Evolutionary conservation across 1,140 invertebrate species (phyloP).

Genomic region (Philaenus spumarius): DNA sequence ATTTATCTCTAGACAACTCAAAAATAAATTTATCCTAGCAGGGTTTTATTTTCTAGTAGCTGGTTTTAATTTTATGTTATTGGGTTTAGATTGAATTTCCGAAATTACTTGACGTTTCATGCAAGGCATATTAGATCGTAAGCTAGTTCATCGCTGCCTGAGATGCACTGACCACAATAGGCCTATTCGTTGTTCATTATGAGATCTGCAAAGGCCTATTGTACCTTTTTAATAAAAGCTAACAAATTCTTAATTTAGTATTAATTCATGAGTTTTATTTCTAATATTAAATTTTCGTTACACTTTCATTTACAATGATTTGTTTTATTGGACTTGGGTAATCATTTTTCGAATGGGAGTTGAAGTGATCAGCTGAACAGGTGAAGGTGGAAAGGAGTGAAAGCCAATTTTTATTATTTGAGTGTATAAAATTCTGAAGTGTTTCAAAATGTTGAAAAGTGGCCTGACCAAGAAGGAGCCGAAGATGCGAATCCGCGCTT

Average conservation of each 20-base stretch:
- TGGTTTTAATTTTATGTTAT: no score
- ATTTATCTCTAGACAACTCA: no score
- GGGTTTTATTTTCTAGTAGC: no score
- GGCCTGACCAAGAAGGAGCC: constrained; percentile 78
- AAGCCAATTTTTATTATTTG: constrained; percentile 8
- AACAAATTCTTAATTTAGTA: background rate
- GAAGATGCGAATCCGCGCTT: constrained; percentile 95
- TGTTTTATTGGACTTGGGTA: constrained; percentile 3
- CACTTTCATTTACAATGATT: background rate
- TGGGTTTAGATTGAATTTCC: no score
- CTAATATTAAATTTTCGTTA: background rate
- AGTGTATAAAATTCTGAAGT: background rate
- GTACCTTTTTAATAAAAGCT: background rate
- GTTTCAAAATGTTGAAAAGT: constrained; percentile 58
- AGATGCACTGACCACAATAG: background rate
- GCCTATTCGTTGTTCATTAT: background rate
- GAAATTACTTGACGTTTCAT: no score
- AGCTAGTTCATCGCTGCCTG: no score
- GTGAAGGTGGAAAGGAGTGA: constrained; percentile 10
- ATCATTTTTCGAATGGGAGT: background rate
- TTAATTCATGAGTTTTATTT: background rate
- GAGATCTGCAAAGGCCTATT: background rate
- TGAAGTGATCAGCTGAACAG: constrained; percentile 14
- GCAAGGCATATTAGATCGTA: no score
- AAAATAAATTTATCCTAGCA: no score